These are phyloP conservation scores for Habrosyne pyritoides DNA, from an alignment of 2,888 invertebrate genomes.

Conservation along the genomic window DNA sequence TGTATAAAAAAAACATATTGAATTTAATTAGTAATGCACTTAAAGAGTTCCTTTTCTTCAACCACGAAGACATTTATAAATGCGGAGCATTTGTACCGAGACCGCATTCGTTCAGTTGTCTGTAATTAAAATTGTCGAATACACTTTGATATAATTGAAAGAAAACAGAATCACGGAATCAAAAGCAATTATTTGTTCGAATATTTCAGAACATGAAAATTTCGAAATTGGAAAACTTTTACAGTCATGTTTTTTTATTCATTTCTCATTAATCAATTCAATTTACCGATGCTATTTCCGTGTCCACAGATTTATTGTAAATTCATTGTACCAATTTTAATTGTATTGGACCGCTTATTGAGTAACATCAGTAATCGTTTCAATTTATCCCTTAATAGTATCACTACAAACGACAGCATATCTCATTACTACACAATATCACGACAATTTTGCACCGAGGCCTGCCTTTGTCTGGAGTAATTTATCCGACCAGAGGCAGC, in stretches of 20 bases:
- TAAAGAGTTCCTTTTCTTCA: background rate
- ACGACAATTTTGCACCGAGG: slow-evolving; percentile 13
- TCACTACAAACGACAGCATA: background rate
- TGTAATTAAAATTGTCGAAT: background rate
- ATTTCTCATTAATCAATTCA: too few relatives aligned
- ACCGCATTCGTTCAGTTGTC: background rate
- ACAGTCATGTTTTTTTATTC: background rate
- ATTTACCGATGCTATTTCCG: background rate
- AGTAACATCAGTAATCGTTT: background rate
- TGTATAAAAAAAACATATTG: background rate
- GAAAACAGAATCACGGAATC: background rate
- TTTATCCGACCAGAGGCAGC: slow-evolving; percentile 11
- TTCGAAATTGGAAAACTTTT: too few relatives aligned
- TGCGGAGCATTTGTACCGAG: background rate
- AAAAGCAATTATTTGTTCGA: background rate
- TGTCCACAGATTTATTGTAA: background rate
- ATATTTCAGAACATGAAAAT: too few relatives aligned
- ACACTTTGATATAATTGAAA: background rate
- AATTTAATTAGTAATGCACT: background rate
- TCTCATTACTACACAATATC: slow-evolving; percentile 9
- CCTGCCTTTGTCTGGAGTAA: slow-evolving; percentile 12
- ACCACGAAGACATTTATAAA: background rate
- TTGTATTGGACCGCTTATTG: background rate
- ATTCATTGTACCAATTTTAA: background rate
- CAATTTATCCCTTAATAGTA: background rate